A percentile compares a stretch with the other conserved stretches of the same genome.
Evolutionary conservation across 2,797 vertebrate genomes (phyloP).

Genomic region (Urocyon cinereoargenteus): DNA sequence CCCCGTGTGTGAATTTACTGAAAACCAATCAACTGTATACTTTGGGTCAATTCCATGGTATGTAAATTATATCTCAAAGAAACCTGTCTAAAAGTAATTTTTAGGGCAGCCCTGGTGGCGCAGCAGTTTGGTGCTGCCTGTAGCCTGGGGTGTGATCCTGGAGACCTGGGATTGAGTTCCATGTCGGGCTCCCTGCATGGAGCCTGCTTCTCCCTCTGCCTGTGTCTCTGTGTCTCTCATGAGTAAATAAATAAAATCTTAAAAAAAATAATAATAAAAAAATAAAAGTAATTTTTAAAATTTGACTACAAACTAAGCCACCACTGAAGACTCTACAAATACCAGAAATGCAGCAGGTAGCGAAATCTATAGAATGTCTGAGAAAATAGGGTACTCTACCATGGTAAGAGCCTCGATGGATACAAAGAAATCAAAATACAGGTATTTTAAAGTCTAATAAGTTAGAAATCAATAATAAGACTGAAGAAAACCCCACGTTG

Average conservation of each 20-base stretch:
- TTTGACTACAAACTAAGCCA: not conserved
- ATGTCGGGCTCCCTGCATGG: too few relatives aligned
- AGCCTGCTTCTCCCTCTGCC: too few relatives aligned
- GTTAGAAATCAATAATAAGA: not conserved
- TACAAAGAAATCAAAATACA: not conserved
- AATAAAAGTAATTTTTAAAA: not conserved
- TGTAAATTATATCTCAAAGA: not conserved
- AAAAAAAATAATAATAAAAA: too few relatives aligned
- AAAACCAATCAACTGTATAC: not conserved
- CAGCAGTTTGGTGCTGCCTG: too few relatives aligned
- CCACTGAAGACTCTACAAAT: not conserved
- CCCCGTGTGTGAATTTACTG: not conserved
- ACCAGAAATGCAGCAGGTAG: not conserved
- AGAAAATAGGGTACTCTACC: fast-evolving
- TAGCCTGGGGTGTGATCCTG: too few relatives aligned
- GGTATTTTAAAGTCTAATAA: not conserved
- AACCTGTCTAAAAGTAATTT: not conserved
- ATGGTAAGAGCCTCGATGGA: not conserved
- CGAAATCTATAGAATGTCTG: not conserved
- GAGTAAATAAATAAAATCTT: too few relatives aligned
- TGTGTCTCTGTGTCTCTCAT: too few relatives aligned
- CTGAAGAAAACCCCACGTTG: fast-evolving
- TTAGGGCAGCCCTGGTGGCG: too few relatives aligned
- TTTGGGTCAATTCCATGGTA: not conserved
- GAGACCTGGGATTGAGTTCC: too few relatives aligned